Evolutionary conservation across 1,140 invertebrate genomes (phyloP), one percentile per base, ranked within the genome.

Genomic region (Drosophila pandora): DNA sequence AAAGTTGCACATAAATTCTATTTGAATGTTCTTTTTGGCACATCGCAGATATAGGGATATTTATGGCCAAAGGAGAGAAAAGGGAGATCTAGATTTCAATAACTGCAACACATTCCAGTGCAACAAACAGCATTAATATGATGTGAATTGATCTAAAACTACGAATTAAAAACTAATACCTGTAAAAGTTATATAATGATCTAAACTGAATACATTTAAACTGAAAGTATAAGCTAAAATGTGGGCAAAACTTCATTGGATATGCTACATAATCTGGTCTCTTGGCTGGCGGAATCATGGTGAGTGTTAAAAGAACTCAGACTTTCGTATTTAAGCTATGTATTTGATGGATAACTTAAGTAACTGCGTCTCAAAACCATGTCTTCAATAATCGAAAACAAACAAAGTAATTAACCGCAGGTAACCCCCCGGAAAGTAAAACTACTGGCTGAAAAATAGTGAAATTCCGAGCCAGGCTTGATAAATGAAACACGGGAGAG

Each of bases 351-450:
- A n/a, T 34, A 32, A 34, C 17, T 68, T 68, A 47, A 53, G 39
- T 68, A 68, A 68, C 49, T 55, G 39, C 7, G 13, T 30, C 28
- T 37, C 9, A 21, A 32, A 64, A 61, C 55, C 28, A 13, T 17
- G 62, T 56, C 52, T 69, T 61, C 60, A 70, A 76, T 76, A 61
- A 72, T 63, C 17, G 52, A 78, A 81, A 76, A 68, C 83, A 87
- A 87, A 88, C 79, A 88, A 88, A 88, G 76, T 58, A 87, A 87
- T 87, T 87, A 87, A 65, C 58, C 55, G 70, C 83, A 88, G 76
- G 63, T 69, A 83, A 84, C 58, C 48, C 61, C 61, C 34, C 47
- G 28, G 55, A 65, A 65, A 63, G 49, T 70, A 79, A 83, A 82
- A 74, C 57, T 63, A 55, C 49, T 57, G 56, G 45, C 68, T 69